Base-by-base conservation (phyloP, 1,140 invertebrate species). In the Maconellicoccus hirsutus region DNA sequence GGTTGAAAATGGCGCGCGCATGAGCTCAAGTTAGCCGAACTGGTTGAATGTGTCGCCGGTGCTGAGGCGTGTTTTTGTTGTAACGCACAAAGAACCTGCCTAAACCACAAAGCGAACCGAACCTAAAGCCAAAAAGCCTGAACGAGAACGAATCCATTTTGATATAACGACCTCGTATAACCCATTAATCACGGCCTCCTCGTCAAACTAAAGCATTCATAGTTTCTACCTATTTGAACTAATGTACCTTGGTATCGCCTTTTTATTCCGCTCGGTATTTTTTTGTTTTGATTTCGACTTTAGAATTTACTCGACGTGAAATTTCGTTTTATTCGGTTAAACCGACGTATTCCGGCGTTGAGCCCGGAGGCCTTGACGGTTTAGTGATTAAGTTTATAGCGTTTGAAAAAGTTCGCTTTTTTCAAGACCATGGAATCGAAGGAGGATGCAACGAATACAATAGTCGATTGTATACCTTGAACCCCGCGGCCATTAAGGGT, bases 91-190 rank as follows among this genome's bases (percentile, higher is more conserved):
- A 33, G 29, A 33, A 33, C 29, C 12, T 3, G 29, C 29, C 42
- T 52, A 52, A 52, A 52, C 42, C 42, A 52, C 42, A 52, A 52
- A 52, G n/a, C 29, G 29, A 33, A 52, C 42, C 42, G 42, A 52
- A 52, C 42, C 42, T 52, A 52, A 52, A 52, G 42, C 42, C 42
- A 52, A 52, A 52, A 52, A 52, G 42, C 42, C 42, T 52, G 42
- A 52, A 52, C 42, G 42, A 52, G 42, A 52, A 52, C 42, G 42
- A 52, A 52, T 52, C 42, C 42, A 52, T 52, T 52, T 52, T 52
- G 42, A 52, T 52, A 52, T 52, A 52, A 52, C 42, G 42, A 52
- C 42, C 42, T 52, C 42, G 42, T 52, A 52, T 52, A 52, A 52
- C 42, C 42, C 42, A 52, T 52, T 52, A 52, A 52, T 52, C 42